phyloP scores from a whole-genome alignment of 2,797 vertebrate genomes.

The Girardinus metallicus region DNA sequence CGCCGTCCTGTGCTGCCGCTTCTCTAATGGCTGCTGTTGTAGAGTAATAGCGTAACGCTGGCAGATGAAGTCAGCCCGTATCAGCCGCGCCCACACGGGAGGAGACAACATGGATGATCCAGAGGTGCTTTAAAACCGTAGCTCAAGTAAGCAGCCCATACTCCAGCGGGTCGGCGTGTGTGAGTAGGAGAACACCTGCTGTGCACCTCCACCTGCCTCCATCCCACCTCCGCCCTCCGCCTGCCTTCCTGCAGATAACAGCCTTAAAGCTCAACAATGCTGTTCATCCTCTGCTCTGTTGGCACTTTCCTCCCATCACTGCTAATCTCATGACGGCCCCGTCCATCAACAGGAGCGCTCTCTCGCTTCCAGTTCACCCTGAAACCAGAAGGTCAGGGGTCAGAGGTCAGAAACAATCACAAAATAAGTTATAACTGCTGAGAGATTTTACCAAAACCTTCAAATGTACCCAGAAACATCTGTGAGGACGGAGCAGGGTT shows the following conservation, averaged over 20 bases:
- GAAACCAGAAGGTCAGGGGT: conserved; percentile 38
- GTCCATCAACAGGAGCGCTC: conserved; percentile 37
- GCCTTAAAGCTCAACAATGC: conserved; percentile 58
- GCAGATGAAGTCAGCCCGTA: conserved; percentile 75
- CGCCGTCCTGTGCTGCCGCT: conserved; percentile 40
- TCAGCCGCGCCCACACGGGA: conserved; percentile 77
- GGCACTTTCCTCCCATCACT: conserved; percentile 56
- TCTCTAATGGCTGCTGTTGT: conserved; percentile 57
- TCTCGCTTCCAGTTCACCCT: conserved; percentile 51
- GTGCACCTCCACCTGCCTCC: conserved; percentile 46
- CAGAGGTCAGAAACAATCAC: conserved; percentile 36
- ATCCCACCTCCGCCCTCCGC: background rate
- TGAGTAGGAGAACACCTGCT: conserved; percentile 59
- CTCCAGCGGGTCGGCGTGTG: conserved; percentile 68
- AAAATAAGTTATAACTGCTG: background rate
- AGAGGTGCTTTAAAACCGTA: conserved; percentile 75
- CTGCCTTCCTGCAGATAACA: conserved; percentile 69
- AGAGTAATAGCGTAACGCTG: conserved; percentile 69
- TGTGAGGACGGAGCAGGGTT: background rate
- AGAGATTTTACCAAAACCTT: background rate
- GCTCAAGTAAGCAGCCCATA: conserved; percentile 70
- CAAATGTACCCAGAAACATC: background rate
- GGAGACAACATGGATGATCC: conserved; percentile 76
- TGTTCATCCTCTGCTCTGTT: conserved; percentile 37
- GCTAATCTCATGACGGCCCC: conserved; percentile 52